Base-by-base conservation (phyloP, 2,113 vertebrate species). In the Lophura nycthemera region DNA sequence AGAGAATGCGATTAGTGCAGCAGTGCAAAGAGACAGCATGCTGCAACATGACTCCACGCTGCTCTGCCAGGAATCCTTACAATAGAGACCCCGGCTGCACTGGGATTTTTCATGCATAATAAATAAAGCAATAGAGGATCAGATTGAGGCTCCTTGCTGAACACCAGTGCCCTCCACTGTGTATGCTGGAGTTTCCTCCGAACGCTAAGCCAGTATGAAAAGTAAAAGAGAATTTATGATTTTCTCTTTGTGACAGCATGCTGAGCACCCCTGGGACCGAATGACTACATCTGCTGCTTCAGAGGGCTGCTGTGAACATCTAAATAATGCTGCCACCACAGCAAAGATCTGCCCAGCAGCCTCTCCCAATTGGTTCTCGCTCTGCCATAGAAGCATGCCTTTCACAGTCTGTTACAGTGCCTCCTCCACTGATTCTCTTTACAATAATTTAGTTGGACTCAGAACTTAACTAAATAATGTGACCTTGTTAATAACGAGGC, bases 61-160 rank as follows among this genome's bases (percentile, higher is more conserved):
- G 96, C 21, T 73, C 79, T 96, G 94, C 95, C 95, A 96, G 96
- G 89, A 96, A 96, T 73, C 75, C 90, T 95, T 76, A 96, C 94
- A 95, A 94, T 34, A 85, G 79, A 90, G 88, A 79, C 82, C 60
- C 73, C 52, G 81, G 77, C 81, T 83, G 42, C 89, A 63, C 90
- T 64, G 89, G 94, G 88, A 88, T 79, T 94, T 96, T 89, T 96
- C 96, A 96, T 97, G 94, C 94, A 96, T 97, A 94, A 96, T 94
- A 92, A 87, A 97, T 96, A 95, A 96, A 96, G 92, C 64, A 64
- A 84, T 20, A 86, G 81, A 77, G 64, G 10, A 50, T 57, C 89
- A 94, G 65, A 38, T 76, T 43, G 56, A 34, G 90, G 80, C 57
- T 94, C 88, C 92, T 92, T 74, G 66, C 93, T 91, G 75, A 96